Percentiles rank a stretch among this genome's conserved stretches.
These are phyloP conservation scores for Pica pica DNA, from an alignment of 2,113 vertebrate species.

Conservation along the genomic window DNA sequence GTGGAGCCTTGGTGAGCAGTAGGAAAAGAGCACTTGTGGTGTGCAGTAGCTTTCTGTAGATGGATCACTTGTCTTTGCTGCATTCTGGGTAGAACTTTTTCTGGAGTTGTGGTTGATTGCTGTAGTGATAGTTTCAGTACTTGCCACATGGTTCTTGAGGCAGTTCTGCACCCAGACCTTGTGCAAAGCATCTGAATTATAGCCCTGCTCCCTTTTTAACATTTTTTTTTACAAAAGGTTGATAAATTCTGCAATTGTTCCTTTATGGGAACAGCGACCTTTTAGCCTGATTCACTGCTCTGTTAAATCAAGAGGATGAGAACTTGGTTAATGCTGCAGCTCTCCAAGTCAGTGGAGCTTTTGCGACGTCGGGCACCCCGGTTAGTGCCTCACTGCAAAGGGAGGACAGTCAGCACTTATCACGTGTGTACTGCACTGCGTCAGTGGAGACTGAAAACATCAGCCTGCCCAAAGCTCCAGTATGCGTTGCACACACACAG, in stretches of 20 bases:
- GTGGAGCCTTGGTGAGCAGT: background rate
- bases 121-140: background rate
- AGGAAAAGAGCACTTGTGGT: background rate
- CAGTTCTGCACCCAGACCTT: background rate
- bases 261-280: background rate
- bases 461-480: background rate
- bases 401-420: background rate
- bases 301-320: background rate
- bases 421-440: background rate
- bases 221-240: background rate
- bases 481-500: rapidly evolving
- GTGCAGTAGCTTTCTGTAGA: background rate
- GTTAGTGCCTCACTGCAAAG: background rate
- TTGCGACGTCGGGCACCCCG: background rate
- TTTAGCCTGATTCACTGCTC: background rate
- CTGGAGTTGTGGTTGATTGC: background rate
- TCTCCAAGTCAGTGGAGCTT: background rate
- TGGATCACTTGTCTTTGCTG: background rate
- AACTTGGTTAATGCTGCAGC: background rate
- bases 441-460: background rate
- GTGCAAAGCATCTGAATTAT: background rate
- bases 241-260: background rate
- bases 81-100: background rate
- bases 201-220: background rate
- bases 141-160: background rate